Percentiles rank a stretch among this genome's conserved stretches.
Conservation (phyloP, 2,113 vertebrate species). For the Peucedramus taeniatus region DNA sequence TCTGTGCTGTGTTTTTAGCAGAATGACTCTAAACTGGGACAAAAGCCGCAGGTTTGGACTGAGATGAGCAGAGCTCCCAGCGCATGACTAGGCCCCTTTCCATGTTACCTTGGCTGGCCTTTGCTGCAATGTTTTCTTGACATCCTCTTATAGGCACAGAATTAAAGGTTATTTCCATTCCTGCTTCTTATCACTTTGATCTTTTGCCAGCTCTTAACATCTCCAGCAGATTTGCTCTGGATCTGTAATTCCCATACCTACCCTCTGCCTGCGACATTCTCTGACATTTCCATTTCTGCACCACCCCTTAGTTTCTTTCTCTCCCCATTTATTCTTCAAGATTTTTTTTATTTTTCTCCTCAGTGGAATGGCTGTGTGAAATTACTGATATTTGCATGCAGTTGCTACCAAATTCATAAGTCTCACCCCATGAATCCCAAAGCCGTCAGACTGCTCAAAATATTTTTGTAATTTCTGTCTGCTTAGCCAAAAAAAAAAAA, state of each 20-base stretch:
- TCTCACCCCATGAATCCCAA: neutral
- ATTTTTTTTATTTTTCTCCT: neutral
- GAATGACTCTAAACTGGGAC: neutral
- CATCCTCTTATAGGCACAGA: slow-evolving; percentile 32
- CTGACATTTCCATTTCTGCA: slow-evolving; percentile 41
- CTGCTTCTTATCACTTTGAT: slow-evolving; percentile 55
- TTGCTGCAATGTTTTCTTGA: slow-evolving; percentile 35
- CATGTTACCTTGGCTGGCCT: slow-evolving; percentile 65
- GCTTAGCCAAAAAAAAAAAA: neutral
- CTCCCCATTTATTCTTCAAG: neutral
- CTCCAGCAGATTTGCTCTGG: slow-evolving; percentile 59
- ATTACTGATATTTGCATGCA: neutral
- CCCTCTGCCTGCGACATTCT: slow-evolving; percentile 30
- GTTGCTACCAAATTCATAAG: neutral
- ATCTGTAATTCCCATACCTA: slow-evolving; percentile 54
- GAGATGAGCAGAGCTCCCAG: neutral
- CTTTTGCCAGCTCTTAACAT: slow-evolving; percentile 52
- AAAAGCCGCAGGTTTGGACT: neutral
- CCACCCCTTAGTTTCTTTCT: neutral
- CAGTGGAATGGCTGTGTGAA: neutral
- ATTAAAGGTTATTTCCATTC: slow-evolving; percentile 64
- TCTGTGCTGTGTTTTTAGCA: neutral
- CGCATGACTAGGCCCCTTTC: slow-evolving; percentile 22
- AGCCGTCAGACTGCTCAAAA: neutral
- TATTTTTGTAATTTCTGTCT: neutral